Evolutionary conservation across 2,888 invertebrate species (phyloP).

Genomic region (Dicyrtomina minuta): DNA sequence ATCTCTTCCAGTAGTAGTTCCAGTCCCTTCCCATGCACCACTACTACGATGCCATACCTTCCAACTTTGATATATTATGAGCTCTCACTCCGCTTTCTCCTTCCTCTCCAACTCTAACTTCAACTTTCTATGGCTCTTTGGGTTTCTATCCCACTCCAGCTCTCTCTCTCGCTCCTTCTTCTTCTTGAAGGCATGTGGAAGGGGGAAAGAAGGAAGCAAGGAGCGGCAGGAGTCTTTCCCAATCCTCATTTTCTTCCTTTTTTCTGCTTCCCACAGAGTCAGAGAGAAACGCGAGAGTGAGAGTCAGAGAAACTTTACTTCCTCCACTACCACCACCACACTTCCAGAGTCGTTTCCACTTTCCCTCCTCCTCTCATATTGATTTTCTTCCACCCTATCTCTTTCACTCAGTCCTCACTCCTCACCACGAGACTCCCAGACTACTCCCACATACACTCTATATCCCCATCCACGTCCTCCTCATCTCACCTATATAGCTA

Average conservation of each 20-base stretch:
- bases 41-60: not conserved
- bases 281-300: slow-evolving; percentile 12
- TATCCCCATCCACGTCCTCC: too few relatives aligned
- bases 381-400: slow-evolving; percentile 30
- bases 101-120: not conserved
- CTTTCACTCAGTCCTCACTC: slow-evolving; percentile 9
- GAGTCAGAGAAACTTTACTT: slow-evolving; percentile 11
- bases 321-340: slow-evolving; percentile 12
- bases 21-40: not conserved
- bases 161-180: slow-evolving; percentile 2
- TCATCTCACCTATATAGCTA: too few relatives aligned
- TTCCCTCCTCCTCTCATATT: slow-evolving; percentile 31
- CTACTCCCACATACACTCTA: not conserved
- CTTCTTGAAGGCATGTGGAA: slow-evolving; percentile 26
- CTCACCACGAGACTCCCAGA: too few relatives aligned
- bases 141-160: not conserved
- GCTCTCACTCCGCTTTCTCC: slow-evolving; percentile 10
- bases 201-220: slow-evolving; percentile 3
- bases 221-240: slow-evolving; percentile 18
- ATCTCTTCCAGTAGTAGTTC: too few relatives aligned
- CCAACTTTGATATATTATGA: too few relatives aligned
- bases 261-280: slow-evolving; percentile 25
- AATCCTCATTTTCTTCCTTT: slow-evolving; percentile 29
- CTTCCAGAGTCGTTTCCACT: slow-evolving; percentile 11
- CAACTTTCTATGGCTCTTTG: not conserved